phyloP scores from a whole-genome alignment of 2,797 vertebrate genomes.

The Melanotaenia trifasciata region DNA sequence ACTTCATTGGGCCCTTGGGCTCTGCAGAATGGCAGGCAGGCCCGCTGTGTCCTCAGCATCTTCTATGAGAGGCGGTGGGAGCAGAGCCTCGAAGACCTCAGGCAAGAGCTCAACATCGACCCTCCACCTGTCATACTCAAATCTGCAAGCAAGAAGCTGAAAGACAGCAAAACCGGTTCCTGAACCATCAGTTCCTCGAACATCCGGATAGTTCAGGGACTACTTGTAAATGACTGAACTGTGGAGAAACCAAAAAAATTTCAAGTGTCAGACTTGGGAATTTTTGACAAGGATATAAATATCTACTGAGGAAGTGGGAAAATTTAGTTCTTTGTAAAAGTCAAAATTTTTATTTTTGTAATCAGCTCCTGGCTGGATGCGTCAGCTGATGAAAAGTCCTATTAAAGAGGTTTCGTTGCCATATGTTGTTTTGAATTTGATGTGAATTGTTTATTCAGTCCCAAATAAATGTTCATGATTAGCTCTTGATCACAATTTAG shows the following conservation, averaged over 20 bases:
- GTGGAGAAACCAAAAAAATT: slow-evolving; percentile 9
- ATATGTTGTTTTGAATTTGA: neutral
- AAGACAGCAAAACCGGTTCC: neutral
- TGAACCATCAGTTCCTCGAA: no score
- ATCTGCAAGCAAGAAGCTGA: slow-evolving; percentile 38
- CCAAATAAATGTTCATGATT: neutral
- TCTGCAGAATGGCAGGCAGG: slow-evolving; percentile 79
- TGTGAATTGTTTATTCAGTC: neutral
- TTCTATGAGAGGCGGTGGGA: slow-evolving; percentile 96
- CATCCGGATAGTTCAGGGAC: no score
- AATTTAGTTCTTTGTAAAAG: slow-evolving; percentile 9
- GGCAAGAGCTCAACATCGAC: slow-evolving; percentile 89
- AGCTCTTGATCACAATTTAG: no score
- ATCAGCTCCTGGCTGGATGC: neutral
- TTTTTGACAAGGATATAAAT: neutral
- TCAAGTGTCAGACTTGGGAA: neutral
- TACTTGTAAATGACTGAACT: neutral
- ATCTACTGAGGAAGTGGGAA: slow-evolving; percentile 4
- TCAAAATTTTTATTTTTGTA: neutral
- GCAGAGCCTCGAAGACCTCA: slow-evolving; percentile 87
- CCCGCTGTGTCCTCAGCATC: slow-evolving; percentile 88
- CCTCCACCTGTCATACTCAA: slow-evolving; percentile 64
- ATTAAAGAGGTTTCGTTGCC: neutral
- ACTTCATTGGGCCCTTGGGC: slow-evolving; percentile 92
- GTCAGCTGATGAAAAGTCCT: neutral